Conservation (phyloP, 2,797 vertebrate genomes). For the Tarsius wallacei region DNA sequence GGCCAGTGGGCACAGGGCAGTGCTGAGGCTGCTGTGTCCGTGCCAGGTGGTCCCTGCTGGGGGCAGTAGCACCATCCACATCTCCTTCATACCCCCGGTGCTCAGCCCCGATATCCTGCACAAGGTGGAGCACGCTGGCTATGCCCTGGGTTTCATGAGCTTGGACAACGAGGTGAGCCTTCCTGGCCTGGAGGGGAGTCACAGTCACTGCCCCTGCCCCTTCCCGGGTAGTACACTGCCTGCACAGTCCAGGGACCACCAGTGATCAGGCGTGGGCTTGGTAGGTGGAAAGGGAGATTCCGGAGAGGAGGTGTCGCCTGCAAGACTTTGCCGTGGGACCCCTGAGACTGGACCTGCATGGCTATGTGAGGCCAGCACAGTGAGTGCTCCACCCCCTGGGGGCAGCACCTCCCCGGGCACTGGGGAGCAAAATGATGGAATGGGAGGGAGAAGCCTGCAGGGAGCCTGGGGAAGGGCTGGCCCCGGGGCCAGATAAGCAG, state of each 20-base stretch:
- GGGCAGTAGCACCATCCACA: slow-evolving; percentile 91
- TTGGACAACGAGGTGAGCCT: slow-evolving; percentile 93
- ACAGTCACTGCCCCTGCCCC: not conserved
- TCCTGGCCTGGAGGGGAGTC: not conserved
- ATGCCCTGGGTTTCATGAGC: slow-evolving; percentile 95
- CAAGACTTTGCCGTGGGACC: slow-evolving; percentile 92
- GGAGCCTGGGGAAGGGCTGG: not conserved
- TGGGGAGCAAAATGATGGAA: not conserved
- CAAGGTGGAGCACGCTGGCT: slow-evolving; percentile 90
- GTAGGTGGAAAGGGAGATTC: slow-evolving; percentile 90
- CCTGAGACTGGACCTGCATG: slow-evolving; percentile 92
- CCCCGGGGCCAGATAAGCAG: not conserved
- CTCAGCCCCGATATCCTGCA: slow-evolving; percentile 84
- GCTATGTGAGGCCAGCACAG: slow-evolving; percentile 91
- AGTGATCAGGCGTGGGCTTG: not conserved
- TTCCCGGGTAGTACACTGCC: not conserved
- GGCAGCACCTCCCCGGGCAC: not conserved
- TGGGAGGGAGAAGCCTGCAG: not conserved
- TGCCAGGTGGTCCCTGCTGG: slow-evolving; percentile 95
- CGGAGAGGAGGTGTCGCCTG: slow-evolving; percentile 91
- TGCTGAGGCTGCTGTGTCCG: not conserved
- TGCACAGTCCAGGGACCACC: not conserved
- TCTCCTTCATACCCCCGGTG: slow-evolving; percentile 94
- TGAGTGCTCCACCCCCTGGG: slow-evolving; percentile 87
- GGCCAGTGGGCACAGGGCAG: accelerated